Evolutionary conservation across 2,888 invertebrate genomes (phyloP), one percentile per base, ranked within the genome.

Genomic region (Eupithecia abbreviata): DNA sequence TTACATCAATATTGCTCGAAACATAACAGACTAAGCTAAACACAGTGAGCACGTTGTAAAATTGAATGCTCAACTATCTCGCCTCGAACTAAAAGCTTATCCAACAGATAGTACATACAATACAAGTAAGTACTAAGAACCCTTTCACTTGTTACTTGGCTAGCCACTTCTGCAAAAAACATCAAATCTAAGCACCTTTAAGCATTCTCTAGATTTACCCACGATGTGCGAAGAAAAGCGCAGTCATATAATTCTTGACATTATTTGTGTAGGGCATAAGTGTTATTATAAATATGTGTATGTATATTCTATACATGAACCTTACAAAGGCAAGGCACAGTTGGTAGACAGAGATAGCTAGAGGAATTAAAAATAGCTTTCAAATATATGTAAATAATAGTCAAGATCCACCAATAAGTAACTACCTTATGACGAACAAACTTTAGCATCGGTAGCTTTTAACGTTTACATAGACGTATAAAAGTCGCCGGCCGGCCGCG

Each of bases 1-100:
- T 3, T 7, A n/a, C 55, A n/a, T 55, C 51, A 51, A 55, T 30
- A 30, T 30, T 30, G 30, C 30, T 30, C 30, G n/a, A 7, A 49
- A 30, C 43, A 66, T 18, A 43, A 45, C 18, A 62, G 18, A 62
- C 41, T 70, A 43, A 55, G 58, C 58, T 9, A 62, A 62, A 62
- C 62, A 71, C 58, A 18, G 18, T 72, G 13, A 62, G 72, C 62
- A 71, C 58, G 43, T 43, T 72, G 13, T 71, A 43, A 72, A 67
- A 67, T 41, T 67, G 42, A 67, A 67, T 67, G 67, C n/a, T 3
- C 42, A 7, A 42, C 67, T 67, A 66, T 65, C 65, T 41, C 30
- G 15, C 15, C 10, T 66, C 5, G 13, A 41, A 42, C 15, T 43
- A 5, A 67, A 15, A 15, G 67, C 42, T 30, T 67, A 43, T 9